Evolutionary conservation across 2,888 invertebrate genomes (phyloP).

Genomic region (Melinaea menophilus): DNA sequence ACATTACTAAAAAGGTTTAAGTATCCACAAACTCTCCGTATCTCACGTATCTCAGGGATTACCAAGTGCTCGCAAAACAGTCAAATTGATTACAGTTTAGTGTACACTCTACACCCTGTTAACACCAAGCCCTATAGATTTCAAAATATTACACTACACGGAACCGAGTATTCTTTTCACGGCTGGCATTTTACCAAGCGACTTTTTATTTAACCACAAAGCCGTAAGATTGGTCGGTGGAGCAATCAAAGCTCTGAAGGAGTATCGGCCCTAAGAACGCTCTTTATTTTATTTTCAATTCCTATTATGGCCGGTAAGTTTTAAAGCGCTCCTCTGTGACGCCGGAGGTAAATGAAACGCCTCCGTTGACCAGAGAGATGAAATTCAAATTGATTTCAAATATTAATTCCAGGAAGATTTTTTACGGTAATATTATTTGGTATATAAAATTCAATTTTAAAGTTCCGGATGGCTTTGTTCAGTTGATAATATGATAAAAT

Average conservation of each 20-base stretch:
- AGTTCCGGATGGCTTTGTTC: no score
- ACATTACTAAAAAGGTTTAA: no score
- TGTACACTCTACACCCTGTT: no score
- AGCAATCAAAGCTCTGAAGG: constrained; percentile 68
- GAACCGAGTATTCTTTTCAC: constrained; percentile 62
- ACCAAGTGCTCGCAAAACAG: constrained; percentile 13
- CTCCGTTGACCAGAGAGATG: constrained; percentile 30
- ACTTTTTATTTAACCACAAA: constrained; percentile 68
- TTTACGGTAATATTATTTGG: constrained; percentile 22
- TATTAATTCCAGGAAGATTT: constrained; percentile 27
- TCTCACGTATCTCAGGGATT: no score
- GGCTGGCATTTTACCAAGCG: constrained; percentile 70
- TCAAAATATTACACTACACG: constrained; percentile 60
- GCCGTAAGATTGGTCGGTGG: constrained; percentile 48
- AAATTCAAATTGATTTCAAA: constrained; percentile 30
- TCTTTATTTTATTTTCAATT: constrained; percentile 52
- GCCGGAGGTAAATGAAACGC: constrained; percentile 42
- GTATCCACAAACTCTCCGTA: no score
- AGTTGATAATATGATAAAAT: no score
- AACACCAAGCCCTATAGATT: constrained; percentile 45
- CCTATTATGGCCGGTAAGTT: constrained; percentile 51
- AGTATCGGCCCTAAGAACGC: constrained; percentile 54
- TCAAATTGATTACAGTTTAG: constrained; percentile 16
- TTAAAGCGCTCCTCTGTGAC: constrained; percentile 42
- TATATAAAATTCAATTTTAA: constrained; percentile 19